Evolutionary conservation across 2,797 vertebrate genomes (phyloP), one percentile per base, ranked within the genome.

Genomic region (Cyprinodon diabolis): DNA sequence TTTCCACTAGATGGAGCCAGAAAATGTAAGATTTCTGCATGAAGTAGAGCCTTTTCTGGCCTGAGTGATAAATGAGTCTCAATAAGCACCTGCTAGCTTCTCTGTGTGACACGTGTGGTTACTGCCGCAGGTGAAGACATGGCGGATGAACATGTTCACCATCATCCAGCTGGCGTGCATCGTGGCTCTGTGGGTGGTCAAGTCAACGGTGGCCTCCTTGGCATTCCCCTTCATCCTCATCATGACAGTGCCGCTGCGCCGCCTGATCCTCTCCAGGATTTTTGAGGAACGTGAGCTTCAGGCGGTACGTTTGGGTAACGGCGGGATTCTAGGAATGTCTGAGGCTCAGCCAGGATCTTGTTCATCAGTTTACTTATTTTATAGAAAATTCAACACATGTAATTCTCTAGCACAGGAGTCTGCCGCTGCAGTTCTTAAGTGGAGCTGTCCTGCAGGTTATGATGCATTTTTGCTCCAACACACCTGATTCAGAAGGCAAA

Each of bases 141-240:
- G 97, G 98, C 95, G 97, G 35, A 99, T 99, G 98, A 98, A 99
- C 90, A 95, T 99, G 91, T 99, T 99, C 90, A 99, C 98, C 76
- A 93, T 96, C 85, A 96, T 97, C 87, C 98, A 99, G 91, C 91
- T 99, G 93, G 85, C 92, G 60, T 99, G 98, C 91, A 97, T 99
- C 4, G 94, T 96, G 17, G 91, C 98, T 58, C 95, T 99, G 77
- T 99, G 98, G 98, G 96, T 97, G 71, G 97, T 99, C 78, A 99
- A 99, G 91, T 99, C 98, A 40, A 98, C 98, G 0, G 95, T 91
- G 57, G 97, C 95, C 30, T 99, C 98, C 0, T 90, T 99, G 85
- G 98, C 98, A 14, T 99, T 99, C 85, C 98, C 98, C 80, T 99
- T 99, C 55, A 93, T 99, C 92, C 95, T 99, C 89, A 97, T 99